Evolutionary conservation across 2,113 vertebrate species (phyloP).

Genomic region (Oncorhynchus tshawytscha): DNA sequence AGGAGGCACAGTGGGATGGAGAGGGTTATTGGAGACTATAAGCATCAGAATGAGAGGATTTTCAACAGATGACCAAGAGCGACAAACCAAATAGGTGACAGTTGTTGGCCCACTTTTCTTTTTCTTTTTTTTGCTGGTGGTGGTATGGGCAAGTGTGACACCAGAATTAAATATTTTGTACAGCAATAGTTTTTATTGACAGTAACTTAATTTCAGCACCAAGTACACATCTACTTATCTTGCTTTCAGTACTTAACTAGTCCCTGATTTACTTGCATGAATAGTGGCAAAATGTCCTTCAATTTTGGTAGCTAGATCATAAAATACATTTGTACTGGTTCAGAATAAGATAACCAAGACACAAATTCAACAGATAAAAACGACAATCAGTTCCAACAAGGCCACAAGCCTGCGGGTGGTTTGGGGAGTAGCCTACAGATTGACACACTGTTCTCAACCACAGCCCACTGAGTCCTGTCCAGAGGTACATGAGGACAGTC

Average conservation of each 20-base stretch:
- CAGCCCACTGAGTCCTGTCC: constrained; percentile 11
- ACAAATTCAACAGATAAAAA: neutral
- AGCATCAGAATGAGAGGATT: constrained; percentile 4
- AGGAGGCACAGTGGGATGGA: constrained; percentile 24
- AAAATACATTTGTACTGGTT: neutral
- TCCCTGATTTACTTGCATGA: neutral
- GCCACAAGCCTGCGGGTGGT: constrained; percentile 21
- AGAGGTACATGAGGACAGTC: constrained; percentile 39
- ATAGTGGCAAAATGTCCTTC: too few relatives aligned
- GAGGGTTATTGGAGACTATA: constrained; percentile 6
- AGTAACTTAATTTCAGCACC: neutral
- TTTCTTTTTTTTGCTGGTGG: neutral
- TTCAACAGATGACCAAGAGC: neutral
- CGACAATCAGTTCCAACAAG: neutral
- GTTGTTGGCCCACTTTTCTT: neutral
- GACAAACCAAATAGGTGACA: neutral
- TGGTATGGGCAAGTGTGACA: neutral
- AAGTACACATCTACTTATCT: too few relatives aligned
- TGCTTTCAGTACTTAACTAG: neutral
- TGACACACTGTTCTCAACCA: neutral
- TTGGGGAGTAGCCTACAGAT: neutral
- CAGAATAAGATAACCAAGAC: constrained; percentile 1
- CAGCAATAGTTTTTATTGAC: neutral
- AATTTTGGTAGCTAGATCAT: too few relatives aligned
- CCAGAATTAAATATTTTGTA: neutral